Conservation (phyloP, 2,888 invertebrate genomes). For the Spilosoma lubricipeda region DNA sequence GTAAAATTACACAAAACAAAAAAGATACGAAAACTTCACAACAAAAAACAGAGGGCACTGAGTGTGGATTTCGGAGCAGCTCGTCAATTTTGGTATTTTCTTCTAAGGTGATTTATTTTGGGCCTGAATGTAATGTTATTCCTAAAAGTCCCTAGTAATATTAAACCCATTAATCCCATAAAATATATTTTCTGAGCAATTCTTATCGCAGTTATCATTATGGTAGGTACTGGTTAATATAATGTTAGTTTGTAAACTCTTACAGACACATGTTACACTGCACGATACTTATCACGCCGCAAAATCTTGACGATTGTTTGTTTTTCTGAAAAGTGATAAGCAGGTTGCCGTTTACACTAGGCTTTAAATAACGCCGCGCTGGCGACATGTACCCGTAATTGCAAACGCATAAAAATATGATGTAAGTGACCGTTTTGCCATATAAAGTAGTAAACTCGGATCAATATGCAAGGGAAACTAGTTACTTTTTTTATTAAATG, state of each 20-base stretch:
- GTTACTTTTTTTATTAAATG: conserved; percentile 47
- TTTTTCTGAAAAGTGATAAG: conserved; percentile 59
- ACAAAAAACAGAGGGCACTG: too few species aligned
- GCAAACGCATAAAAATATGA: conserved; percentile 32
- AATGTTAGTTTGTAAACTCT: conserved; percentile 5
- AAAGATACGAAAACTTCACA: too few species aligned
- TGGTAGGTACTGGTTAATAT: background rate
- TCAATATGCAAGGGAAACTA: conserved; percentile 44
- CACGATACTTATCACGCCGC: conserved; percentile 44
- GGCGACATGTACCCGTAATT: conserved; percentile 53
- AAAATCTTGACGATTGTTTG: conserved; percentile 55
- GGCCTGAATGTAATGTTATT: background rate
- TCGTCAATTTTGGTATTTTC: too few species aligned
- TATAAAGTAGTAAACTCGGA: conserved; percentile 41
- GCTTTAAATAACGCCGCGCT: conserved; percentile 51
- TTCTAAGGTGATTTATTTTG: background rate
- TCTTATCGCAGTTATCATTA: background rate
- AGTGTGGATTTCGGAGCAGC: too few species aligned
- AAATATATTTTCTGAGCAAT: background rate
- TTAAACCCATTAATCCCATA: background rate
- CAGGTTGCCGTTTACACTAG: conserved; percentile 56
- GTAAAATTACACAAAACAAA: too few species aligned
- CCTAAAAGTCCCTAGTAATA: background rate
- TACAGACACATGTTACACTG: conserved; percentile 23
- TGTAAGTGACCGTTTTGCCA: conserved; percentile 30